These are phyloP conservation scores for Listrodromus nycthemerus DNA, from an alignment of 2,888 invertebrate genomes.

Conservation along the genomic window DNA sequence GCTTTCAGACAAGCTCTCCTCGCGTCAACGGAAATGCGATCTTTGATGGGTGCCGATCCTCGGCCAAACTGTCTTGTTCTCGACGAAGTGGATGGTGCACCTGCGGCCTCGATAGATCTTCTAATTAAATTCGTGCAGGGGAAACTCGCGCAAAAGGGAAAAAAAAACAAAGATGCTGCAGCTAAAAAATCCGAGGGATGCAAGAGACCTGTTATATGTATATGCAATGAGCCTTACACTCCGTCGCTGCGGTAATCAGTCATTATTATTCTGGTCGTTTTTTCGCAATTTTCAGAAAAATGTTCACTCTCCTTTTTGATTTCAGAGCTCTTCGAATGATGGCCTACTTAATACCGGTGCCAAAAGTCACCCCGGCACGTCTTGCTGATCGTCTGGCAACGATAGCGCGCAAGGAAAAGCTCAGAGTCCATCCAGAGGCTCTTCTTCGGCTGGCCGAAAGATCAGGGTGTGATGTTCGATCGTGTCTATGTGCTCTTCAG, in stretches of 20 bases:
- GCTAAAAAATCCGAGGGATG: slow-evolving; percentile 87
- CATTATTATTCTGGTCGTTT: slow-evolving; percentile 80
- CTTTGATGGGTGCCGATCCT: slow-evolving; percentile 91
- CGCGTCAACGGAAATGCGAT: slow-evolving; percentile 96
- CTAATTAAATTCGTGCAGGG: slow-evolving; percentile 93
- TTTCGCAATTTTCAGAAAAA: no score
- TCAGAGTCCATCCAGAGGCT: slow-evolving; percentile 89
- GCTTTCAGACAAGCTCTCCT: slow-evolving; percentile 92
- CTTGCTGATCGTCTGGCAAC: slow-evolving; percentile 88
- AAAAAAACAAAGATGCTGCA: slow-evolving; percentile 83
- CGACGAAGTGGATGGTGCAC: slow-evolving; percentile 99
- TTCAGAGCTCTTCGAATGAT: slow-evolving; percentile 76
- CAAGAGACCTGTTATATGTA: slow-evolving; percentile 96
- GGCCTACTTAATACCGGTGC: slow-evolving; percentile 79
- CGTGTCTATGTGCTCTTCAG: slow-evolving; percentile 96
- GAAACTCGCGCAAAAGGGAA: slow-evolving; percentile 79
- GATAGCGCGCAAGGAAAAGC: slow-evolving; percentile 89
- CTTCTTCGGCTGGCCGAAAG: slow-evolving; percentile 92
- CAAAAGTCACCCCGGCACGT: slow-evolving; percentile 79
- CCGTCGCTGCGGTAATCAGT: slow-evolving; percentile 90
- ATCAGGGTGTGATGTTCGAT: slow-evolving; percentile 95
- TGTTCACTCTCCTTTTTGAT: neutral
- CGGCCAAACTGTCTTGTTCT: slow-evolving; percentile 96
- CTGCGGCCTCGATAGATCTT: slow-evolving; percentile 93
- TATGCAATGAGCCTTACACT: slow-evolving; percentile 97